Evolutionary conservation across 2,797 vertebrate species (phyloP).

Genomic region (Heterohyrax brucei): DNA sequence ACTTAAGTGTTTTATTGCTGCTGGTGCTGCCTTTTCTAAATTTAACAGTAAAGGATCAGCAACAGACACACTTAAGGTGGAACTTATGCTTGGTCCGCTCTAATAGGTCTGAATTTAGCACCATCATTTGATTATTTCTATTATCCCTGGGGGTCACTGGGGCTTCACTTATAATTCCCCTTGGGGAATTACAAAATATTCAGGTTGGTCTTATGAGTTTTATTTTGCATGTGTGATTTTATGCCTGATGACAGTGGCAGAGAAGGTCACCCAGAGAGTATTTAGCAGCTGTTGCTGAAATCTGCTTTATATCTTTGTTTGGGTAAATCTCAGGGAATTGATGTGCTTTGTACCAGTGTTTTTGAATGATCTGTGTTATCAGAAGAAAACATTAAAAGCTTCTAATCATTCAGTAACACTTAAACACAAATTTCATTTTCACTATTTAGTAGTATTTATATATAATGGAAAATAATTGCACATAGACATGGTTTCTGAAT

Average conservation of each 20-base stretch:
- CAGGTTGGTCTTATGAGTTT: neutral
- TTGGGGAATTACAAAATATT: neutral
- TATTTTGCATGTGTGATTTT: neutral
- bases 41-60: neutral
- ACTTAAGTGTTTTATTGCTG: constrained; percentile 12
- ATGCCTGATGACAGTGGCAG: neutral
- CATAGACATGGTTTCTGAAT: neutral
- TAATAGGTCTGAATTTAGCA: neutral
- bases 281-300: neutral
- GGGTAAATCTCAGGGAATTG: constrained; percentile 6
- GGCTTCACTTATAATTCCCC: neutral
- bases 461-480: neutral
- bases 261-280: neutral
- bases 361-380: neutral
- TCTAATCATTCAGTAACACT: constrained; percentile 20
- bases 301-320: neutral
- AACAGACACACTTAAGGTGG: neutral
- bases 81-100: neutral
- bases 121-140: constrained; percentile 2
- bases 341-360: neutral
- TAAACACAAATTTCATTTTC: constrained; percentile 32
- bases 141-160: neutral
- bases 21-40: constrained; percentile 21
- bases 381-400: neutral
- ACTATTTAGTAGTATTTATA: neutral